Percentiles rank a stretch among this genome's conserved stretches.
phyloP scores from a whole-genome alignment of 2,113 vertebrate species.

The Mastomys coucha region DNA sequence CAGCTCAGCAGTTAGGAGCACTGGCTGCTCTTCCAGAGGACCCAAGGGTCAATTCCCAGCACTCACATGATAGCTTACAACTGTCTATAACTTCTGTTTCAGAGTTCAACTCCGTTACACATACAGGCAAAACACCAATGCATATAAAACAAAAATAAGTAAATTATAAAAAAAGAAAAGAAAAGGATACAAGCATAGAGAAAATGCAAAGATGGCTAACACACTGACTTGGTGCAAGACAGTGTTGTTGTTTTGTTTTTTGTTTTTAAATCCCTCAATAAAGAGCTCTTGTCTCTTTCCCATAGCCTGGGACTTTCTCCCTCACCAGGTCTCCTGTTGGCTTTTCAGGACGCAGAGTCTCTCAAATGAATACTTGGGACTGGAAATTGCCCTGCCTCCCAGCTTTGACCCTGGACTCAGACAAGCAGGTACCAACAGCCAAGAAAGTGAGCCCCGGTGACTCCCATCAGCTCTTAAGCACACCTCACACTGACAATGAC shows the following conservation, averaged over 20 bases:
- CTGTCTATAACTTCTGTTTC: no score
- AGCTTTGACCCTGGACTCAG: neutral
- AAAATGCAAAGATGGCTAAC: neutral
- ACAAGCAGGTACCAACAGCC: no score
- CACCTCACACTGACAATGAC: no score
- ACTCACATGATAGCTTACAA: no score
- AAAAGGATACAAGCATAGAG: neutral
- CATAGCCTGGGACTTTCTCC: neutral
- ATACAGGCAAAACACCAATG: no score
- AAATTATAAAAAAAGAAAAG: neutral
- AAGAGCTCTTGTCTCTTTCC: neutral
- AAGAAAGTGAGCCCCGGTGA: no score
- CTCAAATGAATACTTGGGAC: neutral
- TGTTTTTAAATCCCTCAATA: neutral
- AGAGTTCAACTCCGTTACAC: no score
- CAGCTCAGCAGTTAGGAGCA: no score
- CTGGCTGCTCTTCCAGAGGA: no score
- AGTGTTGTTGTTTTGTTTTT: no score
- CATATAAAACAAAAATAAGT: neutral
- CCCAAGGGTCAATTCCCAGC: no score
- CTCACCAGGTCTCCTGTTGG: neutral
- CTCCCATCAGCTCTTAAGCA: neutral
- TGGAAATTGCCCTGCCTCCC: neutral
- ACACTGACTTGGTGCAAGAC: neutral
- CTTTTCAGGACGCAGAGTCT: neutral